Conservation (phyloP, 2,888 invertebrate species). For the Eueremaeus valkanovi region DNA sequence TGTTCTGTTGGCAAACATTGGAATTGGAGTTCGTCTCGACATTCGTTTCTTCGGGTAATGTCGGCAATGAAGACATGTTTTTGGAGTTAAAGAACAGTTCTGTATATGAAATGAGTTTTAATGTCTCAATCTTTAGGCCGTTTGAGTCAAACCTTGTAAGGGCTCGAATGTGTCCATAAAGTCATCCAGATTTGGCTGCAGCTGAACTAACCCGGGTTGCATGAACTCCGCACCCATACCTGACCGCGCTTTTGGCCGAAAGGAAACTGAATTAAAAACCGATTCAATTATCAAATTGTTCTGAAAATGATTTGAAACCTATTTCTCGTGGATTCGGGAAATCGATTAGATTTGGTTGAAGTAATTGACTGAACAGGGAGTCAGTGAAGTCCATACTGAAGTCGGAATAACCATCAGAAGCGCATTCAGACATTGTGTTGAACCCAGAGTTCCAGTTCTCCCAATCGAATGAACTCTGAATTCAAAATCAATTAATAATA, state of each 20-base stretch:
- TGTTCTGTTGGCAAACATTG: not conserved
- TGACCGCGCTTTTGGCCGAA: constrained; percentile 63
- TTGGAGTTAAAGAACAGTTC: constrained; percentile 34
- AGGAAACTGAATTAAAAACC: not conserved
- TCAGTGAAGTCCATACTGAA: constrained; percentile 83
- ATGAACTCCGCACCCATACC: constrained; percentile 87
- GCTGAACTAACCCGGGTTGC: constrained; percentile 92
- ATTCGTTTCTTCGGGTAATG: constrained; percentile 40
- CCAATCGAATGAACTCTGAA: constrained; percentile 34
- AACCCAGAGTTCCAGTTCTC: constrained; percentile 35
- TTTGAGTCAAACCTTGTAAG: constrained; percentile 47
- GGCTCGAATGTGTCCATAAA: constrained; percentile 71
- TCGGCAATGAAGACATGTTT: constrained; percentile 38
- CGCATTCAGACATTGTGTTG: constrained; percentile 49
- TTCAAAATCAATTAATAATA: not conserved
- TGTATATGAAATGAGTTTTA: constrained; percentile 7
- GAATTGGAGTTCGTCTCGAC: not conserved
- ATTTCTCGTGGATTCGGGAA: constrained; percentile 97
- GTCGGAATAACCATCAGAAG: constrained; percentile 73
- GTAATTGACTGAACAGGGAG: constrained; percentile 73
- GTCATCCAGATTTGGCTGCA: constrained; percentile 94
- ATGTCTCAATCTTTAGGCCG: not conserved
- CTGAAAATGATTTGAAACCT: constrained; percentile 59
- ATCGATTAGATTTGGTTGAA: constrained; percentile 78
- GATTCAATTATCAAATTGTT: not conserved